Evolutionary conservation across 1,140 invertebrate genomes (phyloP), one percentile per base, ranked within the genome.

Genomic region (Carposina sasakii): DNA sequence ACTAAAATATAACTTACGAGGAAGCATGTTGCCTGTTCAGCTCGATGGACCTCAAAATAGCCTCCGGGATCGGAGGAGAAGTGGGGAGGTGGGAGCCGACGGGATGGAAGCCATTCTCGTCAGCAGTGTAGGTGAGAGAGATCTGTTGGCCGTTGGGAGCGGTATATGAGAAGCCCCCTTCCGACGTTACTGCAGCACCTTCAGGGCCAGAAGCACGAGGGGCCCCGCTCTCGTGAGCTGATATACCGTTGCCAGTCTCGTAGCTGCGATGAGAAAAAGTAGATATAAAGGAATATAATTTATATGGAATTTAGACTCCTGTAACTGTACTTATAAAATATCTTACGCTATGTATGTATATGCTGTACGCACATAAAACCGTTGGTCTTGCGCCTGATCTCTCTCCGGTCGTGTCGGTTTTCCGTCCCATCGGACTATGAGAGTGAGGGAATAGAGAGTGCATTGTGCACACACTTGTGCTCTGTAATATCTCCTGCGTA

Each of bases 81-180:
- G 92, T 93, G n/a, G 93, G 93, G 19, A 94, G 71, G 67, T 93
- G 92, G 12, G 88, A 89, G 22, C 93, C 92, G 52, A 87, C 72
- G 0, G 92, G 91, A 52, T 89, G 90, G 81, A 93, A 95, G 10
- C 92, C 93, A 42, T 92, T 91, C 66, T 94, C 92, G 62, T 94
- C 92, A 15, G 93, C 93, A 10, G 90, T 89, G 85, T 95, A 96
- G 1, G 88, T 88, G 13, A 95, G 70, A 0, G 86, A 86, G 50
- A 93, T 88, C 39, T 89, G 82, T 22, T 90, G 85, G 0, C 93
- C 93, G 62, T 94, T 91, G 1, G 91, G 90, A 12, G 90, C 89
- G 1, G 89, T 91, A 78, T 93, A 95, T 4, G 89, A 90, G 76
- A 90, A 94, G 0, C 87, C 88, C 1, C 92, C 92, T 22, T 89